Percentiles rank a stretch among this genome's conserved stretches.
phyloP scores from a whole-genome alignment of 2,113 vertebrate species.

The Chelonoidis abingdonii region DNA sequence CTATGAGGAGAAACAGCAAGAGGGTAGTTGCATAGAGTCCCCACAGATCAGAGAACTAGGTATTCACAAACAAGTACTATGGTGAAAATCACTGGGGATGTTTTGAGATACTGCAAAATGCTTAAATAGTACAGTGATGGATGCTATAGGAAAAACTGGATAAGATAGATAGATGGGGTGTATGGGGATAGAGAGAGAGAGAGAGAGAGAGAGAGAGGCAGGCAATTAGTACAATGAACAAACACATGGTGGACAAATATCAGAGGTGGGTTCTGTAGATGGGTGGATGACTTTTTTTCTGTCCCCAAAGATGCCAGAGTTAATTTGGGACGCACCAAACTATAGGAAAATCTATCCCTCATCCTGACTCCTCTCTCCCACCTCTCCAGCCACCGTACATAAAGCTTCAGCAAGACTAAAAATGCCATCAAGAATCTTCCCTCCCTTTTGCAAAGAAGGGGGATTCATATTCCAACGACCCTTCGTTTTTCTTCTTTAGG shows the following conservation, averaged over 20 bases:
- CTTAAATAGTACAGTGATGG: background rate
- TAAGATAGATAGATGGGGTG: background rate
- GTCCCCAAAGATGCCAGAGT: background rate
- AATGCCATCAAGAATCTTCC: background rate
- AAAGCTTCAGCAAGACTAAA: background rate
- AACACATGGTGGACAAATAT: background rate
- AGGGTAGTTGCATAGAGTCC: background rate
- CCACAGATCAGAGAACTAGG: fast-evolving
- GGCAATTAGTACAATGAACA: background rate
- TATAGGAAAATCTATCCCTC: background rate
- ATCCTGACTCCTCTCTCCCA: background rate
- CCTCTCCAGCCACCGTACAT: background rate
- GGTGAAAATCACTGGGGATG: background rate
- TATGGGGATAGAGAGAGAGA: too few species aligned
- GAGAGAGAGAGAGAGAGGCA: background rate
- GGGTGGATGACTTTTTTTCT: too few species aligned
- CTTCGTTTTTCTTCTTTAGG: background rate
- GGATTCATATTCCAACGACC: background rate
- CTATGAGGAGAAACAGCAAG: slow-evolving; percentile 70
- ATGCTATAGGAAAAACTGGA: background rate
- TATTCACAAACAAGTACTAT: background rate
- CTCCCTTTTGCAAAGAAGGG: background rate
- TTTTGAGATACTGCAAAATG: background rate
- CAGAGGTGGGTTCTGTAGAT: background rate
- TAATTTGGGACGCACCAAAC: background rate